Base-by-base conservation (phyloP, 1,140 invertebrate species). In the Anastrepha ludens region DNA sequence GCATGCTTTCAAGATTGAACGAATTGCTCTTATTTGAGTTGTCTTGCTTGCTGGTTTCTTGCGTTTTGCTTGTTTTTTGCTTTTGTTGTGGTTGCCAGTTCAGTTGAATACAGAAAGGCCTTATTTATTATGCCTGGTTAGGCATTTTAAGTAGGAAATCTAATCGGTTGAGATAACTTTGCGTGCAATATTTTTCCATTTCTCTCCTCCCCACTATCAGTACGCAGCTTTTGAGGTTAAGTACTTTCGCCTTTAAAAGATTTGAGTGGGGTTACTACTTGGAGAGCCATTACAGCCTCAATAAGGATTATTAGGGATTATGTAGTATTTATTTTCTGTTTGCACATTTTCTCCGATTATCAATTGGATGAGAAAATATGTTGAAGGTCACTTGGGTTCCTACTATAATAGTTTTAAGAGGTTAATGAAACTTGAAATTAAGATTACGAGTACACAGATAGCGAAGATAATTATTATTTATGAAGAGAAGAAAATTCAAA, bases 111-210 rank as follows among this genome's bases (percentile, higher is more conserved):
- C 41, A 74, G 67, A 20, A 81, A 20, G 0, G 47, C 50, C 44
- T 81, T 81, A 55, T 50, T 81, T 81, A 55, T 81, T 81, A 81
- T 81, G 47, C 47, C 47, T 50, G 17, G 7, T 81, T 81, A 55
- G 20, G 47, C 74, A 81, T 58, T 81, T 81, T 20, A n/a, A 20
- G 74, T 50, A 55, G 9, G n/a, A 81, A 9, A 81, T 20, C 29
- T 81, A 81, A 55, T 81, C 74, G 74, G 9, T 55, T 29, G 17
- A 55, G 55, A 55, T 81, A 55, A 81, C 55, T 81, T 81, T 50
- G 7, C 41, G 41, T 17, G 74, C n/a, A 50, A 81, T 55, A 81
- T 9, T 55, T 55, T 47, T 81, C 6, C 50, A 3, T 55, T 2
- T 47, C 11, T 29, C n/a, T 6, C 29, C 8, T 3, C 7, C 11